phyloP scores from a whole-genome alignment of 2,113 vertebrate genomes.

The Embiotoca jacksoni region DNA sequence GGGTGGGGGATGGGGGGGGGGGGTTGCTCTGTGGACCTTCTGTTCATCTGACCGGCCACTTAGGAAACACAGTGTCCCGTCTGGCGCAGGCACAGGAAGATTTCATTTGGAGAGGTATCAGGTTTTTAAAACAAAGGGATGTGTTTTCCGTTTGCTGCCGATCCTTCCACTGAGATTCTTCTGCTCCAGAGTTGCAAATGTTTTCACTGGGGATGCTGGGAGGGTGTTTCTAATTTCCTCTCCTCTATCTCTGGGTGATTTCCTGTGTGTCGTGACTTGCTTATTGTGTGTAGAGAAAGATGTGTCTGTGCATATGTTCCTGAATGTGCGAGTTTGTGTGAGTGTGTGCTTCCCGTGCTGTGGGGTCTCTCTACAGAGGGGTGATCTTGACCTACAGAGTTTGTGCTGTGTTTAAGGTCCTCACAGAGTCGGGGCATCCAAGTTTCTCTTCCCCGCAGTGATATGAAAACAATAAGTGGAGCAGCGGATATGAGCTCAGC shows the following conservation, averaged over 20 bases:
- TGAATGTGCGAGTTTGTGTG: background rate
- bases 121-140: constrained; percentile 81
- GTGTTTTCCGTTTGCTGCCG: constrained; percentile 77
- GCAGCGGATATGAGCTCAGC: constrained; percentile 55
- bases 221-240: constrained; percentile 84
- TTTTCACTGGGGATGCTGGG: constrained; percentile 80
- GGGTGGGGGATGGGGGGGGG: constrained; percentile 50
- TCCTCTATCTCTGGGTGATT: constrained; percentile 75
- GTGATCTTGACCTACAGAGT: constrained; percentile 56
- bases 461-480: constrained; percentile 64
- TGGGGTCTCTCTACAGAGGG: constrained; percentile 51
- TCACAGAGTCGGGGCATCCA: constrained; percentile 39
- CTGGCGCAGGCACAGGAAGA: constrained; percentile 79
- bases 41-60: constrained; percentile 70
- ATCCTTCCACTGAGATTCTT: constrained; percentile 71
- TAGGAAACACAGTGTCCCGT: constrained; percentile 77
- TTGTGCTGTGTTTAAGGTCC: constrained; percentile 44
- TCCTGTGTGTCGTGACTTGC: constrained; percentile 73
- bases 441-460: constrained; percentile 60
- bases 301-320: constrained; percentile 9
- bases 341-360: constrained; percentile 31
- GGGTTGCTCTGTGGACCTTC: constrained; percentile 65
- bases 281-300: constrained; percentile 56
- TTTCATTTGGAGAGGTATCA: constrained; percentile 80
- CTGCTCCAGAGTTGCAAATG: constrained; percentile 78